Percentiles rank a stretch among this genome's conserved stretches.
Evolutionary conservation across 1,140 invertebrate species (phyloP).

Genomic region (Aporrectodea caliginosa): DNA sequence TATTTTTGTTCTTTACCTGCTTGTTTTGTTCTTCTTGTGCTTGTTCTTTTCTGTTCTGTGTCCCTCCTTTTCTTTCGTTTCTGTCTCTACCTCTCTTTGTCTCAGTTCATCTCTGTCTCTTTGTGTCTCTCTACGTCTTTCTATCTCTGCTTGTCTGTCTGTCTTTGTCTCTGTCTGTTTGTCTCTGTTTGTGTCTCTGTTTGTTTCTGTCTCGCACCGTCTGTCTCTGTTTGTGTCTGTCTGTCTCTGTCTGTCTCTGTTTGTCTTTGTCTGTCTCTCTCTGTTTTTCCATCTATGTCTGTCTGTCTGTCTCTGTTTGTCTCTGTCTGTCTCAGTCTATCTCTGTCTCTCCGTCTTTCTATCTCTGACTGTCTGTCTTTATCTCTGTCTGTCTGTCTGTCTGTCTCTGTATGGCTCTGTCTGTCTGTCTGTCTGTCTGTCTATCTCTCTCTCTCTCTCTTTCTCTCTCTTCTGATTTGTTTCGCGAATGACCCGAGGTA

Average conservation of each 20-base stretch:
- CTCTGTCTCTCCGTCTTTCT: neutral
- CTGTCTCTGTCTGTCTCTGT: neutral
- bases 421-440: constrained; percentile 3
- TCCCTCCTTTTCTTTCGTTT: constrained; percentile 13
- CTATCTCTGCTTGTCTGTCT: neutral
- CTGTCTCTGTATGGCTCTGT: neutral
- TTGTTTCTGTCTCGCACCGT: neutral
- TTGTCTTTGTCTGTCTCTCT: neutral
- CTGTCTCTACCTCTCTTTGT: constrained; percentile 5
- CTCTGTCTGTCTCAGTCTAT: neutral
- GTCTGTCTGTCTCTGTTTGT: neutral
- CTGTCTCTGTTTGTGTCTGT: neutral
- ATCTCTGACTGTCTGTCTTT: neutral
- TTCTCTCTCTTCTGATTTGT: constrained; percentile 24
- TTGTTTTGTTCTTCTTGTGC: no score
- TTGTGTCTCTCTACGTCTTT: neutral
- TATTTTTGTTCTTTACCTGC: no score
- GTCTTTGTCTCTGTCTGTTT: neutral
- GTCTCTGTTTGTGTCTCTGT: neutral
- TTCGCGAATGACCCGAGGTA: no score
- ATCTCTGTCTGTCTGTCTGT: neutral
- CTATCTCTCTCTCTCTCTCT: constrained; percentile 22
- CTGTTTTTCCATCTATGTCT: neutral
- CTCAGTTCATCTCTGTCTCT: neutral
- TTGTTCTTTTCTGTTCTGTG: neutral